These are phyloP conservation scores for Drosophila subpulchrella DNA, from an alignment of 1,140 invertebrate genomes.

Conservation along the genomic window DNA sequence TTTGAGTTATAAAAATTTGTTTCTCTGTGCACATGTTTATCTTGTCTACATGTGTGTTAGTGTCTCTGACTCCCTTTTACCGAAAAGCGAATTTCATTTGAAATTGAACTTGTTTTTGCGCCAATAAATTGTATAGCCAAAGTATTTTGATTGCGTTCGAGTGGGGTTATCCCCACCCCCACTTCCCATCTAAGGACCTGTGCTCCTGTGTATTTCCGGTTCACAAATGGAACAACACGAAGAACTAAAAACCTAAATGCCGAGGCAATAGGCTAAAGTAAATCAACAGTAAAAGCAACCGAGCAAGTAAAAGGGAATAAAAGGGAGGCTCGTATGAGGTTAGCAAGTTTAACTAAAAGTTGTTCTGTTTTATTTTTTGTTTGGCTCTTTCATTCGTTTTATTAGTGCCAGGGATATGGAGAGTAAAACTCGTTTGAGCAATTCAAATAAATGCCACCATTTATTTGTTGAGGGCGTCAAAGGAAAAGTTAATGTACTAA, in stretches of 20 bases:
- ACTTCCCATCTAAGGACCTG: conserved; percentile 36
- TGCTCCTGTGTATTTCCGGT: conserved; percentile 72
- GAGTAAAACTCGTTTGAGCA: conserved; percentile 68
- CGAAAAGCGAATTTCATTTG: conserved; percentile 76
- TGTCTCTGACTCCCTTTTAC: conserved; percentile 41
- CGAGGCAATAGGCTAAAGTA: conserved; percentile 80
- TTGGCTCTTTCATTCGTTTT: conserved; percentile 36
- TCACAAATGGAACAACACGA: conserved; percentile 65
- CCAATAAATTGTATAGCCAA: conserved; percentile 82
- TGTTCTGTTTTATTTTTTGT: conserved; percentile 47
- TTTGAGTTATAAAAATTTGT: not conserved
- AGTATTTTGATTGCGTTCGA: conserved; percentile 77
- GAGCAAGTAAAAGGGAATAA: conserved; percentile 32
- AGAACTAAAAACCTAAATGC: conserved; percentile 79
- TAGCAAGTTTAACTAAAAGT: conserved; percentile 71
- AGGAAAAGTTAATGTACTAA: conserved; percentile 77
- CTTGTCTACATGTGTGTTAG: conserved; percentile 35
- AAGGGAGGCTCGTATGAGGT: conserved; percentile 26
- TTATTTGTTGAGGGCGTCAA: conserved; percentile 76
- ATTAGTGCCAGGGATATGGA: conserved; percentile 40
- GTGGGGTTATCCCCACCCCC: conserved; percentile 29
- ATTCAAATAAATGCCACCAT: conserved; percentile 78
- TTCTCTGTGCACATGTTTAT: conserved; percentile 40
- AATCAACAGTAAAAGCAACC: conserved; percentile 71
- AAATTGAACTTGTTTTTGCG: conserved; percentile 82